Evolutionary conservation across 2,797 vertebrate genomes (phyloP).

Genomic region (Hyperoplus immaculatus): DNA sequence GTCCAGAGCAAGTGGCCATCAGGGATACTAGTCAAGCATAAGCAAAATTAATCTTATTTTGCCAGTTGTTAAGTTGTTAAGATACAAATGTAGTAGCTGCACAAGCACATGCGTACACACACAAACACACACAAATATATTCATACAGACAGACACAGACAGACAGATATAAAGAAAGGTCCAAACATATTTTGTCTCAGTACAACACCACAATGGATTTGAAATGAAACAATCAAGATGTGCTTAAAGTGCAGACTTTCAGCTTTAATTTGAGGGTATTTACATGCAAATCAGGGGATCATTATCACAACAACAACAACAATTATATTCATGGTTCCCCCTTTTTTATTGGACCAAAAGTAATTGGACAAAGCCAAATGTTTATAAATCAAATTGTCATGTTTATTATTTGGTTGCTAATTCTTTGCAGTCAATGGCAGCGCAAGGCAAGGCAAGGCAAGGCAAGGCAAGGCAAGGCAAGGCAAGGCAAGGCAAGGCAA

Average conservation of each 20-base stretch:
- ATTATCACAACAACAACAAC: too few species aligned
- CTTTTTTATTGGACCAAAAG: background rate
- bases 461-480: too few species aligned
- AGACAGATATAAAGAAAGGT: too few species aligned
- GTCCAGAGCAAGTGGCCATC: conserved; percentile 12
- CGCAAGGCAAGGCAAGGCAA: too few species aligned
- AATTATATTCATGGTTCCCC: too few species aligned
- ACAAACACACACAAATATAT: background rate
- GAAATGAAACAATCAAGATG: too few species aligned
- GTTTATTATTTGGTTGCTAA: too few species aligned
- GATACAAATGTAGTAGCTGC: background rate
- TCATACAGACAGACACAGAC: too few species aligned
- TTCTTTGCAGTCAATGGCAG: too few species aligned
- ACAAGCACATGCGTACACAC: background rate
- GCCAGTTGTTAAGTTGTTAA: conserved; percentile 23
- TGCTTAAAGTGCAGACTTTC: background rate
- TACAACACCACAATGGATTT: too few species aligned
- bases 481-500: too few species aligned
- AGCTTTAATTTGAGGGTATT: conserved; percentile 69
- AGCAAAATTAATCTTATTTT: conserved; percentile 34
- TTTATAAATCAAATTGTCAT: too few species aligned
- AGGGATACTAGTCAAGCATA: conserved; percentile 16
- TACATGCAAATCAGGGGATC: conserved; percentile 18
- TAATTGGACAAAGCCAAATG: background rate
- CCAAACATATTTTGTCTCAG: background rate